Evolutionary conservation across 2,888 invertebrate genomes (phyloP).

Genomic region (Lamellibrachia satsuma): DNA sequence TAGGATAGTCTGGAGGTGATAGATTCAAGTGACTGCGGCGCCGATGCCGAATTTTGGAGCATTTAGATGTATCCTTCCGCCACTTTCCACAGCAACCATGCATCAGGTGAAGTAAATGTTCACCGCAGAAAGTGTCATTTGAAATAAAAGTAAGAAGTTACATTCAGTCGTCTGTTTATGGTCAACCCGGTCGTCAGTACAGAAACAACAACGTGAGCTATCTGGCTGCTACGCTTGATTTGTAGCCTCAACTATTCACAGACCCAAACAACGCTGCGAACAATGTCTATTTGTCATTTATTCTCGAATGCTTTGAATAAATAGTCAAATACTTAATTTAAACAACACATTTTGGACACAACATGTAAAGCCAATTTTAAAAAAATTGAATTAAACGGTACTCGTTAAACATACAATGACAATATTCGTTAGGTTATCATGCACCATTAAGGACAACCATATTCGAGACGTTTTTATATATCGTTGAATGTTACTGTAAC

Average conservation of each 20-base stretch:
- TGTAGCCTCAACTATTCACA: background rate
- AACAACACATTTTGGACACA: background rate
- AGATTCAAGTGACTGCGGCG: too few relatives aligned
- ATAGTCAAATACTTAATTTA: background rate
- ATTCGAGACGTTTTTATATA: background rate
- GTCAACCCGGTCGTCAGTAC: too few relatives aligned
- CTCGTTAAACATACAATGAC: background rate
- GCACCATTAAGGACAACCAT: background rate
- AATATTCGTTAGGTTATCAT: background rate
- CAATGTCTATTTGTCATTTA: background rate
- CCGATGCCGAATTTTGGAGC: too few relatives aligned
- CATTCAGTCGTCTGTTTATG: too few relatives aligned
- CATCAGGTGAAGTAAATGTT: too few relatives aligned
- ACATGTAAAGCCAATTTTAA: background rate
- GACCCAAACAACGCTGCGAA: background rate
- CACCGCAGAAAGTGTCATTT: too few relatives aligned
- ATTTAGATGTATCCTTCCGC: too few relatives aligned
- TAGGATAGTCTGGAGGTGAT: too few relatives aligned
- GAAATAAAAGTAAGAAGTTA: too few relatives aligned
- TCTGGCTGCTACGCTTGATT: too few relatives aligned
- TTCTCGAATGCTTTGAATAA: background rate
- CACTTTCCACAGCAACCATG: too few relatives aligned
- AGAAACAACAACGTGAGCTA: too few relatives aligned
- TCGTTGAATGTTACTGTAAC: background rate
- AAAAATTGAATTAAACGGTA: background rate